Base-by-base conservation (phyloP, 2,113 vertebrate species). In the Elanus axillaris region DNA sequence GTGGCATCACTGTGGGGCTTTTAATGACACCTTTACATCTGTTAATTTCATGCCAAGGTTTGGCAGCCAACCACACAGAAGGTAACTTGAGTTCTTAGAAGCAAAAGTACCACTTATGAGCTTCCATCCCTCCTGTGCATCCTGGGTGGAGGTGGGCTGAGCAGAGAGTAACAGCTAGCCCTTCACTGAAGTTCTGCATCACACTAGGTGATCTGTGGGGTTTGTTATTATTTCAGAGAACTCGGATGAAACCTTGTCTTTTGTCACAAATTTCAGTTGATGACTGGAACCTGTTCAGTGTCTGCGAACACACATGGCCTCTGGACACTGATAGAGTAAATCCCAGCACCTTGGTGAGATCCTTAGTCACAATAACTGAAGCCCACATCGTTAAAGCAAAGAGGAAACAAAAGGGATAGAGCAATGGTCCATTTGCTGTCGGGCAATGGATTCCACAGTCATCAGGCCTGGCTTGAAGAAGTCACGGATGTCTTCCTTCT, bases 291-390 rank as follows among this genome's bases (percentile, higher is more conserved):
- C 29, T 59, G 11, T 50, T 59, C 55, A 69, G n/a, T 1, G 4
- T n/a, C 18, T 71, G 47, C 0, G 13, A 68, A 27, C 7, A 64
- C 23, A 13, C 1, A 0, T 1, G 0, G 47, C 11, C 31, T 72
- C 25, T 81, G 68, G 48, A n/a, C 36, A 16, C 13, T 23, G 42
- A 27, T 5, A 58, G 43, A 92, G 10, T 27, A 94, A 66, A 80
- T 84, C 8, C 25, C 53, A 86, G 29, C 5, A 25, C 8, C 19
- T 50, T 48, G 22, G 11, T 63, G 56, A 74, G 27, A 78, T 22
- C 17, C 14, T 86, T 14, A 31, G 31, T 34, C 45, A 34, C 31
- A 23, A 23, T 4, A 74, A 48, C 29, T 0, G 3, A 74, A 88
- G 38, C 21, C 25, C 45, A 34, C 7, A 4, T 9, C 32, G 12